Conservation (phyloP, 2,888 invertebrate genomes). For the Toxonevra muliebris region DNA sequence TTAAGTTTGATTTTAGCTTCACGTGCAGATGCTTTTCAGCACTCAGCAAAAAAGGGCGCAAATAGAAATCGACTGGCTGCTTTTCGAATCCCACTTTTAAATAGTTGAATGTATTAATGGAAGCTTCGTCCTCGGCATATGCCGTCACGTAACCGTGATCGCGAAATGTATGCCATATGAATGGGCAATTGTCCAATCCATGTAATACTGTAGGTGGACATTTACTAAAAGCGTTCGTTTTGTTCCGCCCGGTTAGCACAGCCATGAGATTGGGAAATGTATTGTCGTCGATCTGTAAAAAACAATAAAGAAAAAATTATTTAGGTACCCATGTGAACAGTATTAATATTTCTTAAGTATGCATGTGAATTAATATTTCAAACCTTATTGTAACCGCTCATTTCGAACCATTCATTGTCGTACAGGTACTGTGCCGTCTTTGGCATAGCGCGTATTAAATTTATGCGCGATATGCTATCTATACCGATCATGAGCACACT, state of each 20-base stretch:
- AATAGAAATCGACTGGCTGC: conserved; percentile 84
- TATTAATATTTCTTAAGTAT: not conserved
- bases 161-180: conserved; percentile 82
- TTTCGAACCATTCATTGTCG: conserved; percentile 75
- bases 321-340: not conserved
- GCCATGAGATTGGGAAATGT: conserved; percentile 92
- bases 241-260: conserved; percentile 75
- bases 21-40: conserved; percentile 70
- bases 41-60: conserved; percentile 77
- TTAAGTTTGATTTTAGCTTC: conserved; percentile 67
- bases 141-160: conserved; percentile 79
- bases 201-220: conserved; percentile 67
- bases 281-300: conserved; percentile 79
- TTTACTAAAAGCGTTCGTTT: conserved; percentile 64
- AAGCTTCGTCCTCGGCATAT: conserved; percentile 80
- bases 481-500: conserved; percentile 84
- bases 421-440: conserved; percentile 74
- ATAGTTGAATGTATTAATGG: conserved; percentile 77
- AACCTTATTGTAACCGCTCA: conserved; percentile 79
- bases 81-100: conserved; percentile 76
- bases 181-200: conserved; percentile 75
- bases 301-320: not conserved
- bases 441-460: conserved; percentile 80
- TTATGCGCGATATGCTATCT: conserved; percentile 84
- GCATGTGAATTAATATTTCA: conserved; percentile 36